These are phyloP conservation scores for Andrena hattorfiana DNA, from an alignment of 2,888 invertebrate species.

Conservation along the genomic window DNA sequence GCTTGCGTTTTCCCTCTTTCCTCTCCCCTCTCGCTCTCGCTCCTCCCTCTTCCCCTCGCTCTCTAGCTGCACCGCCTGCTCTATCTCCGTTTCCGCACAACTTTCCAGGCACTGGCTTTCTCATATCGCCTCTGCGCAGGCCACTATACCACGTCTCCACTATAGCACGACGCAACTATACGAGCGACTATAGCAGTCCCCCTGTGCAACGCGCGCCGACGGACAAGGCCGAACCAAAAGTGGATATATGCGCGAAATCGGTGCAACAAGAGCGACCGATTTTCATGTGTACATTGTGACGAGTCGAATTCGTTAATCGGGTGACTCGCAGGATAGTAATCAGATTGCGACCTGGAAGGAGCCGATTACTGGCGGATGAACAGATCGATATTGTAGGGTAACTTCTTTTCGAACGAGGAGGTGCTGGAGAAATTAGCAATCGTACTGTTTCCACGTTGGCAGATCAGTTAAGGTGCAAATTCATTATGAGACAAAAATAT, in stretches of 20 bases:
- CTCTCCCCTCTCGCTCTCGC: conserved; percentile 19
- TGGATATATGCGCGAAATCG: neutral
- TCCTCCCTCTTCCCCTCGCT: conserved; percentile 18
- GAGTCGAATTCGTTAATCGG: conserved; percentile 2
- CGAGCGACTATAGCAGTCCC: conserved; percentile 15
- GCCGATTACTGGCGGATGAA: no score
- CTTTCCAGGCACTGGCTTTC: conserved; percentile 61
- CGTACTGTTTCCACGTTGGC: no score
- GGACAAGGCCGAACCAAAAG: conserved; percentile 24
- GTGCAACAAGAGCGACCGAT: neutral
- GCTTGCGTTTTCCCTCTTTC: neutral
- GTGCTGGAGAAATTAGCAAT: no score
- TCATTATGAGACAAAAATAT: no score
- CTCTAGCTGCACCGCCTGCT: conserved; percentile 36
- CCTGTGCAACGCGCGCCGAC: neutral
- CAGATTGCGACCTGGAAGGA: neutral
- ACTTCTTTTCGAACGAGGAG: no score
- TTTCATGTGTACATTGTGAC: neutral
- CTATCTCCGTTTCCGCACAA: conserved; percentile 33
- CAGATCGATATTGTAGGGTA: no score
- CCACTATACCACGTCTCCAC: conserved; percentile 11
- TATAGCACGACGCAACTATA: conserved; percentile 1
- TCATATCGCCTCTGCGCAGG: conserved; percentile 68
- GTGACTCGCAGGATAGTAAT: neutral
- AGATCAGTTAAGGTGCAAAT: no score